Conservation (phyloP, 2,797 vertebrate genomes). For the Hydrophis major region DNA sequence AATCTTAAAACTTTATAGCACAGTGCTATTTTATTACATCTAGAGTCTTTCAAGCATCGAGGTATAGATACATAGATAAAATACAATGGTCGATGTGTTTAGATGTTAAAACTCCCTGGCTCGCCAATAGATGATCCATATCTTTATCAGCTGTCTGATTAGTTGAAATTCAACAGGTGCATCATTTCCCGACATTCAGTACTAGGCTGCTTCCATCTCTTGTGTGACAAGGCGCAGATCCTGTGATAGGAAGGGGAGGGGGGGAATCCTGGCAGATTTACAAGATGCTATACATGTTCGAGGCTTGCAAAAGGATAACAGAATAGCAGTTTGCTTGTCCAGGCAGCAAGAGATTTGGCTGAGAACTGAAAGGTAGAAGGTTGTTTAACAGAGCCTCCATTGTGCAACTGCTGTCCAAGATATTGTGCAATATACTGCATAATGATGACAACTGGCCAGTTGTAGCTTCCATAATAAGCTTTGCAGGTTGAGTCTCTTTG, state of each 20-base stretch:
- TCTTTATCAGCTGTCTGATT: neutral
- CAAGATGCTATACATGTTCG: neutral
- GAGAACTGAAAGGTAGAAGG: constrained; percentile 7
- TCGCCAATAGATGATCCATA: neutral
- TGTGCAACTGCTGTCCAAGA: constrained; percentile 3
- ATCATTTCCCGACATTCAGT: neutral
- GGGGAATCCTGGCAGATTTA: neutral
- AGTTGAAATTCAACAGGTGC: neutral
- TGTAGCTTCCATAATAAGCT: neutral
- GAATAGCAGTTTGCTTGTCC: neutral
- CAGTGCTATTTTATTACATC: neutral
- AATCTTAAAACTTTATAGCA: neutral
- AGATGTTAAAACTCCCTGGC: neutral
- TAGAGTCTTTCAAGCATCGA: neutral
- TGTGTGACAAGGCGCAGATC: neutral
- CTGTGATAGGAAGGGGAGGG: neutral
- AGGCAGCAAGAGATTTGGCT: constrained; percentile 9
- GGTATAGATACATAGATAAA: neutral
- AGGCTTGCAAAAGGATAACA: neutral
- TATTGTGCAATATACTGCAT: neutral
- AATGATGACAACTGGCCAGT: neutral
- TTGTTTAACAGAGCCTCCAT: neutral
- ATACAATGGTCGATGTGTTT: neutral
- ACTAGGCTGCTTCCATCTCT: neutral
- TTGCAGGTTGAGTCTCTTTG: constrained; percentile 12